phyloP scores from a whole-genome alignment of 2,113 vertebrate species.

The Cochlearius cochlearius region DNA sequence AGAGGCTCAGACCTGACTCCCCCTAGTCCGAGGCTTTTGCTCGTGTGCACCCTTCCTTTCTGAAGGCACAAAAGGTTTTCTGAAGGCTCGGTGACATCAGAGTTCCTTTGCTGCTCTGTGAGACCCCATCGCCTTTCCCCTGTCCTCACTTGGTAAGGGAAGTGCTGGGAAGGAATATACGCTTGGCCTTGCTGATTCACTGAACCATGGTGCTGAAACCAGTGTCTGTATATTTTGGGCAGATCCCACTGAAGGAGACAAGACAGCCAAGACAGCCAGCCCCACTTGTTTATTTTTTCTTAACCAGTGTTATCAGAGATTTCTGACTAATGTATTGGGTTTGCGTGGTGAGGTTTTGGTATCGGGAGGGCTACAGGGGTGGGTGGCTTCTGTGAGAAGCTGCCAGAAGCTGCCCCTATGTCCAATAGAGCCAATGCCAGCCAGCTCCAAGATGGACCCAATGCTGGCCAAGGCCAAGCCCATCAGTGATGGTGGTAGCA shows the following conservation, averaged over 20 bases:
- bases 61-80: background rate
- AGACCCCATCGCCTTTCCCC: background rate
- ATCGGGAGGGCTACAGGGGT: no score
- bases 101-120: background rate
- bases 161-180: background rate
- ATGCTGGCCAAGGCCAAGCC: no score
- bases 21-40: background rate
- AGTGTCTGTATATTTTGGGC: background rate
- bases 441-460: no score
- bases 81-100: background rate
- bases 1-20: background rate
- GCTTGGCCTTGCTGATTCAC: background rate
- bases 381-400: no score
- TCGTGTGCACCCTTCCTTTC: rapidly evolving
- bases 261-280: background rate
- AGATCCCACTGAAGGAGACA: background rate
- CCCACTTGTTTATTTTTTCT: background rate
- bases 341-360: no score
- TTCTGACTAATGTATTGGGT: background rate
- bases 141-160: background rate
- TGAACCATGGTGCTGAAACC: background rate
- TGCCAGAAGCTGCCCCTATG: no score
- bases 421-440: no score
- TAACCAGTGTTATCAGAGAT: background rate
- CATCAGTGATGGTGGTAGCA: no score